Evolutionary conservation across 1,140 invertebrate species (phyloP), one percentile per base, ranked within the genome.

Genomic region (Aphelenchoides fujianensis): DNA sequence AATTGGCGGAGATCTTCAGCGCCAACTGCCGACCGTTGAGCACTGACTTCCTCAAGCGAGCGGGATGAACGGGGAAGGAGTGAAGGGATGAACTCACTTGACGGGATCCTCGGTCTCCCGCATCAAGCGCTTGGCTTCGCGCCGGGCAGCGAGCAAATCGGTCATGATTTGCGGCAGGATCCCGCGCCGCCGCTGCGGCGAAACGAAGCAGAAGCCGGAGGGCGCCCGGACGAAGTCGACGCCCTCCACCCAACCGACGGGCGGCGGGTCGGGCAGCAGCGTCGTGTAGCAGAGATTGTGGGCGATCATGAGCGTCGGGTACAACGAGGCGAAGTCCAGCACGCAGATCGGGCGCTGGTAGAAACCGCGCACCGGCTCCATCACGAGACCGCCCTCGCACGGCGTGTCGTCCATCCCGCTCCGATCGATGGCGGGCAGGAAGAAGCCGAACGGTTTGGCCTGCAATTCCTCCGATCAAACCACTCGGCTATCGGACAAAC

Each of bases 261-360:
- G 3, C 97, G 97, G n/a, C 34, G 7, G 32, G 27, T 61, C 79
- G 72, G 7, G 76, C 30, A 32, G 97, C 80, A n/a, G 98, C 86
- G 96, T 96, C 0, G 95, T 98, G 81, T 99, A 99, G 86, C 97
- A 99, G 30, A 99, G 88, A 88, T 99, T 99, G 82, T 99, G 95
- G 5, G 97, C 97, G 90, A 98, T 98, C 91, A 99, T 99, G 73
- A 99, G 99, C 84, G 94, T 97, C 0, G 97, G 97, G 86, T 99
- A 99, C 82, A 99, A 89, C 30, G 96, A 98, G 77, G 94, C 94
- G 86, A 99, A 99, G 91, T 99, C 97, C 16, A 99, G 87, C 1
- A 97, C 99, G 7, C 95, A 93, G 82, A 99, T 98, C 0, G 97
- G 97, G 81, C 92, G 90, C 36, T 91, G 90, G 87, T 99, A 99